phyloP scores from a whole-genome alignment of 2,113 vertebrate genomes.

The Eonycteris spelaea region DNA sequence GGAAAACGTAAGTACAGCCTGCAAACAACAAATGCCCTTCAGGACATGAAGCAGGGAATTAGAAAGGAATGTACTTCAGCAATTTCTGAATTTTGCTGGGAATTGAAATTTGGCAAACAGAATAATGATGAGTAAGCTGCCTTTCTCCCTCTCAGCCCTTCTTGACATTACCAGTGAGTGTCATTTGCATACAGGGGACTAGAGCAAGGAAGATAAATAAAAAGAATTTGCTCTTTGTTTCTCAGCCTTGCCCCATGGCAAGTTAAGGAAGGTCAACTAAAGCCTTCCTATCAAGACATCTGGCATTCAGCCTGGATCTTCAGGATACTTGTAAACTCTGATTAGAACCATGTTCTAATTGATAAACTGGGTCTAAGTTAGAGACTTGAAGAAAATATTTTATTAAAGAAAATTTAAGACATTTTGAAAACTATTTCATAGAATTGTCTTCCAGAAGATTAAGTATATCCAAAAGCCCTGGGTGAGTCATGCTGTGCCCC shows the following conservation, averaged over 20 bases:
- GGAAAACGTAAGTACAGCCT: not conserved
- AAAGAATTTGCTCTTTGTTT: not conserved
- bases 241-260: not conserved
- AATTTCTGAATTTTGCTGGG: not conserved
- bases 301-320: not conserved
- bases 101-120: not conserved
- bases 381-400: not conserved
- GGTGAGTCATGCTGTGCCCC: not conserved
- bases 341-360: not conserved
- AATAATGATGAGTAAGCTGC: not conserved
- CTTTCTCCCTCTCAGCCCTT: not conserved
- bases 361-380: not conserved
- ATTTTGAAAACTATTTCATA: constrained; percentile 26
- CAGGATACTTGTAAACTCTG: not conserved
- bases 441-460: not conserved
- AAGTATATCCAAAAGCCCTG: not conserved
- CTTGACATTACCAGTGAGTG: not conserved
- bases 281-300: not conserved
- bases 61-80: not conserved
- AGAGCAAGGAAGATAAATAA: not conserved
- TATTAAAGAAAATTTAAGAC: not conserved
- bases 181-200: not conserved
- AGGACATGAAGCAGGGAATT: not conserved
- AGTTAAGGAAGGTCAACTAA: not conserved
- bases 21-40: not conserved